phyloP scores from a whole-genome alignment of 2,888 invertebrate genomes.

The Limenitis arthemis region DNA sequence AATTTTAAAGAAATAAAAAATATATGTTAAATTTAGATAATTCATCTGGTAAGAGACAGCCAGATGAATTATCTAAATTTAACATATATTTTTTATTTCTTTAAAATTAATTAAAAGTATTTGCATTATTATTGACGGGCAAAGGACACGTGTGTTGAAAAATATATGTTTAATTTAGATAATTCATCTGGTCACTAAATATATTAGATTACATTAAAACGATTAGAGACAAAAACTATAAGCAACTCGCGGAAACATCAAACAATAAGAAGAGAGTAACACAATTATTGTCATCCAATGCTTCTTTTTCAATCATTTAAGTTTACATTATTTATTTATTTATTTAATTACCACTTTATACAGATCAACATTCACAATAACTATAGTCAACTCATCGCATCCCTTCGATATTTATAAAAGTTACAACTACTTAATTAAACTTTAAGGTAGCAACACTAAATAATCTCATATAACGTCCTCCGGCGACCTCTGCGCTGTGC shows the following conservation, averaged over 20 bases:
- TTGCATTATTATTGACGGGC: no score
- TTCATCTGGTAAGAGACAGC: no score
- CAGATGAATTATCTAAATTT: no score
- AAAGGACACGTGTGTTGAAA: no score
- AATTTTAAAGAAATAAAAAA: no score
- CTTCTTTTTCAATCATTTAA: conserved; percentile 58
- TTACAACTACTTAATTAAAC: conserved; percentile 41
- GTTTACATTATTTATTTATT: conserved; percentile 46
- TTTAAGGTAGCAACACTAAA: conserved; percentile 34
- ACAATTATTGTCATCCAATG: conserved; percentile 72
- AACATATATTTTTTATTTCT: no score
- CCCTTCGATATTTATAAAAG: conserved; percentile 46
- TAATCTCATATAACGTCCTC: conserved; percentile 37
- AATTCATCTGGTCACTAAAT: no score
- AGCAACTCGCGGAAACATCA: conserved; percentile 34
- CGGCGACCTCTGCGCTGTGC: neutral
- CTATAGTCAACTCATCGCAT: conserved; percentile 31
- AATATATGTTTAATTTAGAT: no score
- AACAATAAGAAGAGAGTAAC: conserved; percentile 49
- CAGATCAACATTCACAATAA: conserved; percentile 46
- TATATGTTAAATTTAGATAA: no score
- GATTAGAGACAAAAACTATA: conserved; percentile 12
- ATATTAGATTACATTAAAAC: neutral
- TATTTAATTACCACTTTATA: conserved; percentile 51
- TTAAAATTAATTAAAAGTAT: no score